Percentiles rank a stretch among this genome's conserved stretches.
phyloP scores from a whole-genome alignment of 2,888 invertebrate genomes.

The Hipparchia sbordonii region DNA sequence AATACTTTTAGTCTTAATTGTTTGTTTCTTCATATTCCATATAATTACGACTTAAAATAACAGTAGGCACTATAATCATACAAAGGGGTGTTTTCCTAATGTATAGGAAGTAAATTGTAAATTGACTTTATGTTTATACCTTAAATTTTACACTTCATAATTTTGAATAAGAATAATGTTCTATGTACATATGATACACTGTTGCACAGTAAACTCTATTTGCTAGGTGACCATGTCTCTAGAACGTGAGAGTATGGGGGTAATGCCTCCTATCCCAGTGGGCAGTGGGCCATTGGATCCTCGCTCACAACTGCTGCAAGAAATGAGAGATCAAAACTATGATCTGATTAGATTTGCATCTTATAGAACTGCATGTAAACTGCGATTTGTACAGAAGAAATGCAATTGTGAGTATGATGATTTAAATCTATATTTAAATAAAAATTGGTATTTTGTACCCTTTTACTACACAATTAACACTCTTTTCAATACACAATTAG shows the following conservation, averaged over 20 bases:
- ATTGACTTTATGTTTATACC: background rate
- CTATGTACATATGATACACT: no score
- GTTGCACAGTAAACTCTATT: background rate
- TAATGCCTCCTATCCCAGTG: constrained; percentile 52
- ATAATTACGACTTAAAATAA: background rate
- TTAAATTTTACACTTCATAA: background rate
- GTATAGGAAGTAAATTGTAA: no score
- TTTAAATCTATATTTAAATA: background rate
- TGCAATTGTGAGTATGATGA: constrained; percentile 90
- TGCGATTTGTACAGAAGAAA: constrained; percentile 98
- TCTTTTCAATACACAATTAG: no score
- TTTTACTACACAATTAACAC: no score
- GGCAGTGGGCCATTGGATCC: constrained; percentile 79
- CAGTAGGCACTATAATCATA: background rate
- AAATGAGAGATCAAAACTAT: constrained; percentile 95
- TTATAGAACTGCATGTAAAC: constrained; percentile 98
- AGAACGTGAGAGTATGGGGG: constrained; percentile 67
- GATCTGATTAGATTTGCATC: constrained; percentile 98
- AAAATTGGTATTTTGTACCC: no score
- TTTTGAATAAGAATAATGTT: no score
- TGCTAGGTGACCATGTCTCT: constrained; percentile 60
- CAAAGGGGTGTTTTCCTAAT: background rate
- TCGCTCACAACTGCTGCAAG: constrained; percentile 90
- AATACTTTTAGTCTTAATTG: background rate
- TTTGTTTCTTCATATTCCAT: background rate